Evolutionary conservation across 2,888 invertebrate species (phyloP).

Genomic region (Asteroscopus sphinx): DNA sequence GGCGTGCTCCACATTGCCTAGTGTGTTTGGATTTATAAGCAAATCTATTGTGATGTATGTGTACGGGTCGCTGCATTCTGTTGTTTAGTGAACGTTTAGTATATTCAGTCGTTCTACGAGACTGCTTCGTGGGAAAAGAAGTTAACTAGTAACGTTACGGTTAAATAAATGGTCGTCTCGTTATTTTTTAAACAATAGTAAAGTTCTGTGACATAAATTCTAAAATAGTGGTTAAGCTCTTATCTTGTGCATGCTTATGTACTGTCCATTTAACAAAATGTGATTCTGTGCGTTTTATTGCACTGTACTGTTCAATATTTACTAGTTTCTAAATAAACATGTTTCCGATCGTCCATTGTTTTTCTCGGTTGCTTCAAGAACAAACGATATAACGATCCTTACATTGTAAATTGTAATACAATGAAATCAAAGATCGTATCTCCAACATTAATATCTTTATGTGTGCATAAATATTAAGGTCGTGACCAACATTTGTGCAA

Average conservation of each 20-base stretch:
- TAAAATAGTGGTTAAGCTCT: no score
- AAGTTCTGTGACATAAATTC: no score
- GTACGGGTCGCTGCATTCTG: conserved; percentile 19
- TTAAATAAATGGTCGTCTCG: no score
- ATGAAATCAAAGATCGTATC: conserved; percentile 38
- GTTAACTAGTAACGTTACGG: neutral
- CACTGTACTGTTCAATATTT: conserved; percentile 5
- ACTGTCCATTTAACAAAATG: no score
- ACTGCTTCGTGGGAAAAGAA: conserved; percentile 23
- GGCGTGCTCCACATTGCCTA: conserved; percentile 34
- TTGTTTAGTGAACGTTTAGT: conserved; percentile 16
- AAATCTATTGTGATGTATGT: conserved; percentile 43
- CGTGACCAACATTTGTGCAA: conserved; percentile 26
- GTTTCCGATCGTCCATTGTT: neutral
- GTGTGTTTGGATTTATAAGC: conserved; percentile 35
- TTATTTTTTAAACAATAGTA: no score
- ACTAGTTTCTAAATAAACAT: conserved; percentile 11
- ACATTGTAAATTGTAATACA: conserved; percentile 30
- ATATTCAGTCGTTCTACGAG: conserved; percentile 4
- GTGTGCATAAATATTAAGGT: conserved; percentile 41
- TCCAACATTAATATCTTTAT: conserved; percentile 32
- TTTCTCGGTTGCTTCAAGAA: conserved; percentile 20
- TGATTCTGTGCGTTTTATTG: neutral
- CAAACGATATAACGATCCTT: conserved; percentile 14
- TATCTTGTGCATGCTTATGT: no score